Percentiles rank a stretch among this genome's conserved stretches.
phyloP scores from a whole-genome alignment of 2,888 invertebrate genomes.

The Esperia sulphurella region DNA sequence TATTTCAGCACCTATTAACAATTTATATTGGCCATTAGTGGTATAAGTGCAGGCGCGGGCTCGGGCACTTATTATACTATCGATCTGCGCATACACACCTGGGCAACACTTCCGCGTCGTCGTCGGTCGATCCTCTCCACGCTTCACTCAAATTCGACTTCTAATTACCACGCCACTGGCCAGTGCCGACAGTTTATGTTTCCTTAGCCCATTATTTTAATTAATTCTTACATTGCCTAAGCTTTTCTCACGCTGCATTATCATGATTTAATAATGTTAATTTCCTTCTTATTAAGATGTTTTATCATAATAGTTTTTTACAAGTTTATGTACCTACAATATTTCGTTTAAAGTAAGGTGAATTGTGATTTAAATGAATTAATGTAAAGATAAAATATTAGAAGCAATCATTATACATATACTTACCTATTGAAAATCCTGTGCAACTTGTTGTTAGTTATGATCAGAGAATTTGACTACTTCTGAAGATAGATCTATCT shows the following conservation, averaged over 20 bases:
- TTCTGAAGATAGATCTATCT: too few species aligned
- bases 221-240: slow-evolving; percentile 60
- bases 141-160: slow-evolving; percentile 54
- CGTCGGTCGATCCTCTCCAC: background rate
- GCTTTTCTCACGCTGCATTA: slow-evolving; percentile 66
- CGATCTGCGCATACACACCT: background rate
- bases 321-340: too few species aligned
- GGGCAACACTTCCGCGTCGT: background rate
- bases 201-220: slow-evolving; percentile 70
- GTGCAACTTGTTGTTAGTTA: too few species aligned
- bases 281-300: background rate
- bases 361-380: too few species aligned
- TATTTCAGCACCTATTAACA: background rate
- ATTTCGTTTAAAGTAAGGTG: too few species aligned
- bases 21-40: background rate
- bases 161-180: slow-evolving; percentile 63
- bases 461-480: too few species aligned
- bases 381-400: too few species aligned
- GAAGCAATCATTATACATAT: too few species aligned
- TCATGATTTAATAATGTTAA: slow-evolving; percentile 37
- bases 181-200: slow-evolving; percentile 65
- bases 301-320: background rate
- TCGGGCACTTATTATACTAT: background rate
- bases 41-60: background rate
- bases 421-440: too few species aligned